Percentiles rank a stretch among this genome's conserved stretches.
Evolutionary conservation across 2,888 invertebrate genomes (phyloP).

Genomic region (Tetrapedia diversipes): DNA sequence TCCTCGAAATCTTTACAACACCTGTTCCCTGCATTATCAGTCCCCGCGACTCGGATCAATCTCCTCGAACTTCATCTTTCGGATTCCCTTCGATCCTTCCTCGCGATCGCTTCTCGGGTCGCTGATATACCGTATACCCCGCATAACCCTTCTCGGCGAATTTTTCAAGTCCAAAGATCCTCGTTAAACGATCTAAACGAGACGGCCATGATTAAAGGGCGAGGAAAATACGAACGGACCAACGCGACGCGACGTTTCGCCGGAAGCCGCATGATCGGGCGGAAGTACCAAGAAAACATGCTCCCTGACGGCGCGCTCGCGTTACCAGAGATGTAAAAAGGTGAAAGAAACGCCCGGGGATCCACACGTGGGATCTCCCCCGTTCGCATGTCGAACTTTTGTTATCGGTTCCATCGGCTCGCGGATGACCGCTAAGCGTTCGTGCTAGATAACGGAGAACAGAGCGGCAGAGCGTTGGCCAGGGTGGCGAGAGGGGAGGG

Average conservation of each 20-base stretch:
- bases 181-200: background rate
- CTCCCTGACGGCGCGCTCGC: background rate
- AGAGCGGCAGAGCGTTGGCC: background rate
- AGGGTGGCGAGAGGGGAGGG: background rate
- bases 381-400: conserved; percentile 34
- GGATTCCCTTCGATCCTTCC: background rate
- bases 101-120: background rate
- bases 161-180: too few relatives aligned
- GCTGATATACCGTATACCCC: too few relatives aligned
- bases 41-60: background rate
- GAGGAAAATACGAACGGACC: background rate
- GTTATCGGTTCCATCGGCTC: conserved; percentile 47
- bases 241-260: background rate
- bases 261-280: background rate
- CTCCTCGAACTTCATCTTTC: conserved; percentile 10
- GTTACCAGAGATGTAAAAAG: background rate
- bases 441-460: conserved; percentile 13
- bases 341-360: background rate
- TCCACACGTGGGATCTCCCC: conserved; percentile 19
- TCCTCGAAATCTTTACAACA: conserved; percentile 45
- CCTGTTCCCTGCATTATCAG: conserved; percentile 31
- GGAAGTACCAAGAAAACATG: conserved; percentile 16
- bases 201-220: too few relatives aligned
- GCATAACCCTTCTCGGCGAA: too few relatives aligned
- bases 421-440: conserved; percentile 43